Evolutionary conservation across 2,113 vertebrate species (phyloP).

Genomic region (Hylia prasina): DNA sequence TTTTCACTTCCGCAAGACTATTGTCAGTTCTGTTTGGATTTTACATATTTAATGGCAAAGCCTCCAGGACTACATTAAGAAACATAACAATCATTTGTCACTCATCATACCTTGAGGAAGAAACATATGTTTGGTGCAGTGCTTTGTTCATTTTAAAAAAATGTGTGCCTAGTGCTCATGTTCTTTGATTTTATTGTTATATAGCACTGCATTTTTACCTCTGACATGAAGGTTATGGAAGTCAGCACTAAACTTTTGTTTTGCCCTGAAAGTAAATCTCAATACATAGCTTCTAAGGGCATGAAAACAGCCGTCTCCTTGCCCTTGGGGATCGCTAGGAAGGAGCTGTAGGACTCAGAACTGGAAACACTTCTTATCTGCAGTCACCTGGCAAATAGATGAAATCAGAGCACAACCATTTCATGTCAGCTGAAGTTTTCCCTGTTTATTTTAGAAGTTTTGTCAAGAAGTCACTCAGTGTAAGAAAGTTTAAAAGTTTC

Average conservation of each 20-base stretch:
- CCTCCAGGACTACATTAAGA: not conserved
- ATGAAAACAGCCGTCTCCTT: not conserved
- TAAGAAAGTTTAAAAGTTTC: not conserved
- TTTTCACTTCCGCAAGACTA: not conserved
- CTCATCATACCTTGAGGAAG: not conserved
- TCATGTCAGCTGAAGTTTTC: not conserved
- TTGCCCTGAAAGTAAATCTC: not conserved
- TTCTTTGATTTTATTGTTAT: not conserved
- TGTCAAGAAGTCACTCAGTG: not conserved
- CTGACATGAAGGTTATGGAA: not conserved
- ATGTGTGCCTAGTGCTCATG: rapidly evolving
- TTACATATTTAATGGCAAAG: not conserved
- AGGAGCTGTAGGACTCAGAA: not conserved
- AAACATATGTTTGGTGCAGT: not conserved
- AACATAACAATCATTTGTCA: not conserved
- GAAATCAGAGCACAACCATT: not conserved
- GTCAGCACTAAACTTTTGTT: not conserved
- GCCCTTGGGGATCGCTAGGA: not conserved
- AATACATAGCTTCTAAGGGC: not conserved
- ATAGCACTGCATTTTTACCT: not conserved
- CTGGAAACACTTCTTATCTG: not conserved
- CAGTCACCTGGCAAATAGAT: not conserved
- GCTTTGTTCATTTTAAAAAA: not conserved
- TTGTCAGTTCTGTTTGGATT: not conserved
- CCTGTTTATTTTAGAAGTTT: not conserved